phyloP scores from a whole-genome alignment of 2,797 vertebrate species.

The Bovichtus diacanthus region DNA sequence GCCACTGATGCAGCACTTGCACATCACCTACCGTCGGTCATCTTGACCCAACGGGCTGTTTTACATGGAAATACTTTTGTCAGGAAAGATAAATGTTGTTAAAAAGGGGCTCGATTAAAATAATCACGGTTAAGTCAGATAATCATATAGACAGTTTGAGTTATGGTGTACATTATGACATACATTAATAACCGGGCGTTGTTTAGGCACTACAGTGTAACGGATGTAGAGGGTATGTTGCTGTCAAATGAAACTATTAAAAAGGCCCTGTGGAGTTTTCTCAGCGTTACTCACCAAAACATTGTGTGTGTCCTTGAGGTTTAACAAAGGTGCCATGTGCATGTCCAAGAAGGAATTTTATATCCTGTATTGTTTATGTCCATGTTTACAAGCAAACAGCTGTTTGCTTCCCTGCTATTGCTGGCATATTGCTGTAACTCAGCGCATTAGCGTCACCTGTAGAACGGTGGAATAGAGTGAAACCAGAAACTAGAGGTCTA shows the following conservation, averaged over 20 bases:
- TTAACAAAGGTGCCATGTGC: background rate
- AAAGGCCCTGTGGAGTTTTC: background rate
- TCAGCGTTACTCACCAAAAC: background rate
- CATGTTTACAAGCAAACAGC: background rate
- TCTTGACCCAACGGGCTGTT: slow-evolving; percentile 52
- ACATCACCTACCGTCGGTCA: slow-evolving; percentile 89
- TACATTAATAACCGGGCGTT: background rate
- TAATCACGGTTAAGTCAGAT: slow-evolving; percentile 1
- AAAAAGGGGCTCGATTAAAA: background rate
- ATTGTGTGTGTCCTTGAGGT: too few relatives aligned
- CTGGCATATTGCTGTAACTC: background rate
- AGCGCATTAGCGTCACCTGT: background rate
- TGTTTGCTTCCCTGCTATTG: background rate
- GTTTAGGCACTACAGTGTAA: background rate
- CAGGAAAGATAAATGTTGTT: background rate
- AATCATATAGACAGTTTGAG: background rate
- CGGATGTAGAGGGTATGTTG: background rate
- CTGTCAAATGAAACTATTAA: background rate
- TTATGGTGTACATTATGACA: background rate
- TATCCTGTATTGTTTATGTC: background rate
- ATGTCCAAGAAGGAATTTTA: background rate
- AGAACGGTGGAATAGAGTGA: background rate
- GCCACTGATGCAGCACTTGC: slow-evolving; percentile 92
- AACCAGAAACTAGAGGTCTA: background rate
- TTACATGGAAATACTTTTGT: background rate